These are phyloP conservation scores for Mnemiopsis leidyi DNA, from an alignment of 37 sponge, comb jelly and placozoan genomes.

Conservation along the genomic window DNA sequence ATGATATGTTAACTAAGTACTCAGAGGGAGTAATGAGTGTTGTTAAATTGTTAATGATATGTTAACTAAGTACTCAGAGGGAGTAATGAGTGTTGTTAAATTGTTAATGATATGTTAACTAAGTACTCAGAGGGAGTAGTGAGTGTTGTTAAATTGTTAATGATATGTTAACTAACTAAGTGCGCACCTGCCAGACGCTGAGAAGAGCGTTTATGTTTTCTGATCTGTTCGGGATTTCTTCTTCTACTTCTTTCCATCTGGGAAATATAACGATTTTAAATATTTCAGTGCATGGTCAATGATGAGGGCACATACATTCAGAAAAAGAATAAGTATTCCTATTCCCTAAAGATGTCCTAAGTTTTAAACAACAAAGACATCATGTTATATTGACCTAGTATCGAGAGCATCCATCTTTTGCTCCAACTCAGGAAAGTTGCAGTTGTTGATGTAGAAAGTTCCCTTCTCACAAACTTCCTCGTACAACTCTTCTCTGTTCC, in stretches of 20 bases:
- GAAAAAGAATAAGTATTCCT: too few relatives aligned
- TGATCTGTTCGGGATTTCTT: constrained; percentile 1
- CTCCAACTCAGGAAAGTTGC: constrained; percentile 16
- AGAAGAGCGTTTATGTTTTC: constrained; percentile 34
- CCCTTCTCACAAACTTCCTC: constrained; percentile 56
- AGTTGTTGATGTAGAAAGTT: constrained; percentile 49
- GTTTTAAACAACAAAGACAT: too few relatives aligned
- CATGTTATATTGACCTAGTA: background rate
- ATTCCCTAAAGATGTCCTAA: too few relatives aligned
- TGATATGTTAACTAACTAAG: background rate
- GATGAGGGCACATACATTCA: too few relatives aligned
- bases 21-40: background rate
- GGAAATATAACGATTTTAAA: too few relatives aligned
- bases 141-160: background rate
- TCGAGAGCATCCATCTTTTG: constrained; percentile 7
- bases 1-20: background rate
- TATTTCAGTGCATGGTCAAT: too few relatives aligned
- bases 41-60: background rate
- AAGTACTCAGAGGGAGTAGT: background rate
- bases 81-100: background rate
- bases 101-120: background rate
- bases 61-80: background rate
- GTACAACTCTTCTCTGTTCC: background rate
- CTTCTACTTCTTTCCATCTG: constrained; percentile 44
- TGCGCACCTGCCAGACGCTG: constrained; percentile 28